Evolutionary conservation across 2,113 vertebrate species (phyloP), one percentile per base, ranked within the genome.

Genomic region (Phyllostomus hastatus): DNA sequence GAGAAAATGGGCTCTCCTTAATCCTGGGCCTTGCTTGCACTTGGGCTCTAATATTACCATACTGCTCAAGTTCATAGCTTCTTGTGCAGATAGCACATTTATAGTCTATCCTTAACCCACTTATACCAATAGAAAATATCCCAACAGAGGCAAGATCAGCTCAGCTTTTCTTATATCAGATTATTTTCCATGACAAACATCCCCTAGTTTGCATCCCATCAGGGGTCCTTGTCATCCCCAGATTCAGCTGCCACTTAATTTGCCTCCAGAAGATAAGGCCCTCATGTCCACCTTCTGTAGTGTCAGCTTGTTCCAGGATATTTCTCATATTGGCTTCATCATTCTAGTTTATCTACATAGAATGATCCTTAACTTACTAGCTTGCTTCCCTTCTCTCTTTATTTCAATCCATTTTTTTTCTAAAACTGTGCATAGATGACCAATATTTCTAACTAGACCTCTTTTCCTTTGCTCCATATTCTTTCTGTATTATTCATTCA

Each of bases 221-320:
- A 41, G 0, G 19, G 41, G 1, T 4, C 31, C 16, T 28, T 43
- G 5, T 0, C 3, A 67, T 17, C 0, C 1, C 3, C 24, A 2
- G 38, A 11, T 7, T 41, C 79, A 48, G 0, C 14, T 88, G 2
- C 2, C 5, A 31, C 9, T 66, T 57, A 28, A 1, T 91, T 80
- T 70, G 10, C 91, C 8, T 86, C 26, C 6, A 66, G 22, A 38
- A 95, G 22, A 31, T 38, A 16, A 67, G 1, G 1, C 1, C 2
- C 4, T 93, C 31, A 24, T 73, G 9, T 73, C 7, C 5, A 64
- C 31, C 15, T 46, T n/a, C 54, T 35, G 26, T 19, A 41, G 5
- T 31, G 11, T 70, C 24, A 33, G 31, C 10, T 85, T 78, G 26
- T 31, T 54, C 35, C 15, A 59, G 50, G 52, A 24, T 66, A 52